These are phyloP conservation scores for Nyctibius grandis DNA, from an alignment of 2,797 vertebrate genomes.

Conservation along the genomic window DNA sequence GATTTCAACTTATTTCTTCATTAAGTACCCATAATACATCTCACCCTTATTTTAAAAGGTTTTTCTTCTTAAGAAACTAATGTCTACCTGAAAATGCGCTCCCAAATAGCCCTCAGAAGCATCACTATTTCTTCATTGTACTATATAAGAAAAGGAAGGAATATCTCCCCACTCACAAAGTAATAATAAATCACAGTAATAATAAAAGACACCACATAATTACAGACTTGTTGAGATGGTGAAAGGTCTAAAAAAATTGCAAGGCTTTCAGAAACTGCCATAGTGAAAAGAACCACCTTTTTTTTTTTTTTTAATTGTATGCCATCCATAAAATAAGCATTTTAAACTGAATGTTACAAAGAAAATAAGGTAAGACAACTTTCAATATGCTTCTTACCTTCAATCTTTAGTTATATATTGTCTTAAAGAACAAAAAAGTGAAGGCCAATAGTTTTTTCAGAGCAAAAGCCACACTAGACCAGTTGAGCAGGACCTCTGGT, in stretches of 20 bases:
- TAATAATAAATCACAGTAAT: too few relatives aligned
- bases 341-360: not conserved
- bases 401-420: not conserved
- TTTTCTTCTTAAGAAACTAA: not conserved
- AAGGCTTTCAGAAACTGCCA: not conserved
- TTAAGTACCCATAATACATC: not conserved
- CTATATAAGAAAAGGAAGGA: not conserved
- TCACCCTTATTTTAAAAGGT: not conserved
- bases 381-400: not conserved
- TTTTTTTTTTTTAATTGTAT: not conserved
- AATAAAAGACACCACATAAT: not conserved
- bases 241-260: not conserved
- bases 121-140: not conserved
- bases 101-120: not conserved
- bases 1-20: not conserved
- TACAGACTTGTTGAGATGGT: not conserved
- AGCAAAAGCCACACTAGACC: not conserved
- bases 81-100: not conserved
- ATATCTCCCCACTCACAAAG: not conserved
- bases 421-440: not conserved
- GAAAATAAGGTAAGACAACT: not conserved
- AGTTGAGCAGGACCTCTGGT: not conserved
- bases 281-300: not conserved
- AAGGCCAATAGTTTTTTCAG: not conserved
- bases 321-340: not conserved